Percentiles rank a stretch among this genome's conserved stretches.
Evolutionary conservation across 2,797 vertebrate genomes (phyloP).

Genomic region (Lophotriccus pileatus): DNA sequence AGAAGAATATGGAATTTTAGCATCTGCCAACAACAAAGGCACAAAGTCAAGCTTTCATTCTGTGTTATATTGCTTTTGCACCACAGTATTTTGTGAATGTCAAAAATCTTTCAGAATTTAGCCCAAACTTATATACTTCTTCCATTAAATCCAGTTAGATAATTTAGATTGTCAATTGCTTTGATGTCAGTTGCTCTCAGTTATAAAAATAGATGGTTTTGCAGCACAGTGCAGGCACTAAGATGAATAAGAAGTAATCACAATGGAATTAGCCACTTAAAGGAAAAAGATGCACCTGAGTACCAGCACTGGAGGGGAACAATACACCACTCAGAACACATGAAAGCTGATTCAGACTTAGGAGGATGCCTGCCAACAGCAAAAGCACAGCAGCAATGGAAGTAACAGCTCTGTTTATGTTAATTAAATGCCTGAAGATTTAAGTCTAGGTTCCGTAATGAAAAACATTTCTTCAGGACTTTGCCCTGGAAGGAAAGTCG

Average conservation of each 20-base stretch:
- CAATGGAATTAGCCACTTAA: not conserved
- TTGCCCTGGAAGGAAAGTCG: not conserved
- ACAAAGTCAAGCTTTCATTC: not conserved
- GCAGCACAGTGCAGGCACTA: not conserved
- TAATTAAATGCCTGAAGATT: not conserved
- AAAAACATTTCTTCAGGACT: not conserved
- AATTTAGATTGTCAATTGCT: not conserved
- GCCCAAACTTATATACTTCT: not conserved
- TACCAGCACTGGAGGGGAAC: not conserved
- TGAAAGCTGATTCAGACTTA: not conserved
- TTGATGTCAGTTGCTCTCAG: not conserved
- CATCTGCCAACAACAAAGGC: not conserved
- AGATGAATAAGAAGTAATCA: not conserved
- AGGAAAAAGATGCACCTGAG: not conserved
- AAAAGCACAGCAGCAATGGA: not conserved
- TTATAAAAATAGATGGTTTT: not conserved
- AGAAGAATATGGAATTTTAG: not conserved
- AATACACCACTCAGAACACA: not conserved
- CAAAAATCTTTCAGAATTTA: not conserved
- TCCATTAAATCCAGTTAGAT: not conserved
- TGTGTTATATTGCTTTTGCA: not conserved
- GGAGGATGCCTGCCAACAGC: not conserved
- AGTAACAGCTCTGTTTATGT: not conserved
- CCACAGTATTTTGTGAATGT: not conserved
- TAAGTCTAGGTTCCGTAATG: not conserved